Conservation (phyloP, 2,113 vertebrate species). For the Macroglossus sobrinus region DNA sequence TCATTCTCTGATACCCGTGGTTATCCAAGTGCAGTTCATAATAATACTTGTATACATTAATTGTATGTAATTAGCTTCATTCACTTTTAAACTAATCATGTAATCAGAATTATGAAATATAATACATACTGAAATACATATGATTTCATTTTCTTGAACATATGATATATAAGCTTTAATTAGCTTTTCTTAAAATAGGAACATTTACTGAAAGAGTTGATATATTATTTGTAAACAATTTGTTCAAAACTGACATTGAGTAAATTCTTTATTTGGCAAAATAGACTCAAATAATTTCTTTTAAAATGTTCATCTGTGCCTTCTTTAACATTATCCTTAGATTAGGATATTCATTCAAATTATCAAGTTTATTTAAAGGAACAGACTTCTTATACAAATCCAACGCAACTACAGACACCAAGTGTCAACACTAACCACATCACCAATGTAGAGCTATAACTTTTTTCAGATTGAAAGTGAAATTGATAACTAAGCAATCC, state of each 20-base stretch:
- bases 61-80: slow-evolving; percentile 35
- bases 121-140: slow-evolving; percentile 44
- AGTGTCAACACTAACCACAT: not conserved
- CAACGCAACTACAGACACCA: not conserved
- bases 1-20: slow-evolving; percentile 9
- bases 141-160: slow-evolving; percentile 57
- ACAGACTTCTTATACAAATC: slow-evolving; percentile 5
- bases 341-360: not conserved
- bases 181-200: slow-evolving; percentile 44
- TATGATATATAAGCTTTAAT: not conserved
- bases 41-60: not conserved
- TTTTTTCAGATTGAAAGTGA: slow-evolving; percentile 54
- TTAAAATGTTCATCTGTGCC: not conserved
- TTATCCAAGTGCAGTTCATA: not conserved
- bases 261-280: slow-evolving; percentile 37
- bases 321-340: not conserved
- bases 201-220: not conserved
- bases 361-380: not conserved
- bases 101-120: slow-evolving; percentile 57
- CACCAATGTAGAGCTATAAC: not conserved
- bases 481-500: slow-evolving; percentile 8
- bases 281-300: not conserved
- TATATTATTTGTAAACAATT: slow-evolving; percentile 49
- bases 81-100: slow-evolving; percentile 34
- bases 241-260: slow-evolving; percentile 36